Conservation (phyloP, 2,797 vertebrate genomes). For the Acipenser ruthenus region DNA sequence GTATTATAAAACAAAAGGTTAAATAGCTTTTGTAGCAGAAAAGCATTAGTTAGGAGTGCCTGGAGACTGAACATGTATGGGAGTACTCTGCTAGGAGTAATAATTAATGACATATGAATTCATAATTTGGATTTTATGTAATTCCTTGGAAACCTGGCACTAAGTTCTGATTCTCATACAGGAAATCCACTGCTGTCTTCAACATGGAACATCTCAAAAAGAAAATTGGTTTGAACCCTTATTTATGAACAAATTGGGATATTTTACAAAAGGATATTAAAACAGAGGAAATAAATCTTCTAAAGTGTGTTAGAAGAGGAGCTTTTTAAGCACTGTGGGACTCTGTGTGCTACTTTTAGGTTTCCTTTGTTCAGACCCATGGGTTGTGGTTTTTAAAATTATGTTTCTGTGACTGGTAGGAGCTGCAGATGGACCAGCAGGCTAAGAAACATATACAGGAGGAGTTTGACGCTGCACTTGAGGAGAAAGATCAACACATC, state of each 20-base stretch:
- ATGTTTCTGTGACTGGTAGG: slow-evolving; percentile 49
- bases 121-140: background rate
- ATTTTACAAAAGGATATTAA: too few relatives aligned
- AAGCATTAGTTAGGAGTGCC: background rate
- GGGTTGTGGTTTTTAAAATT: background rate
- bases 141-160: background rate
- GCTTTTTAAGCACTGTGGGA: too few relatives aligned
- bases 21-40: background rate
- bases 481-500: slow-evolving; percentile 95
- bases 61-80: background rate
- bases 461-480: slow-evolving; percentile 87
- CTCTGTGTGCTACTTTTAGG: too few relatives aligned
- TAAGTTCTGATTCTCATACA: background rate
- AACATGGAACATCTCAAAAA: background rate
- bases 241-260: too few relatives aligned
- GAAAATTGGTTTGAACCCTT: background rate
- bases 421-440: slow-evolving; percentile 96
- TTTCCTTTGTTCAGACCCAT: too few relatives aligned
- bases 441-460: slow-evolving; percentile 96
- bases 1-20: too few relatives aligned
- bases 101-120: background rate
- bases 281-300: too few relatives aligned
- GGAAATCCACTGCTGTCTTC: background rate
- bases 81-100: background rate
- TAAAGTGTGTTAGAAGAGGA: too few relatives aligned